Conservation (phyloP, 1,140 invertebrate genomes). For the Euwallacea similis region DNA sequence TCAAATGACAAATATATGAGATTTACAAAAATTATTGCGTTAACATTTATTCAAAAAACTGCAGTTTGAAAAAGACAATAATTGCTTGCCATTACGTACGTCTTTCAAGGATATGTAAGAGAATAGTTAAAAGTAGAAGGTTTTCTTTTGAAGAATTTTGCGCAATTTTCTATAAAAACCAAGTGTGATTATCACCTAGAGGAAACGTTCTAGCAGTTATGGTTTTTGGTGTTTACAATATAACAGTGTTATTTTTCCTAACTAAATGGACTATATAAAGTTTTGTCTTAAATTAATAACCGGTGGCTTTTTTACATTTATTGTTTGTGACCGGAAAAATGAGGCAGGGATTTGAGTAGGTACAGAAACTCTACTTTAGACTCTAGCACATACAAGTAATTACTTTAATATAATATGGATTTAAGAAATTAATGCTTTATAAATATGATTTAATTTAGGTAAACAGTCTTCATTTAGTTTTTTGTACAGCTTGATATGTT, state of each 20-base stretch:
- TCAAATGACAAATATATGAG: slow-evolving; percentile 13
- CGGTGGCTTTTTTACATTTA: neutral
- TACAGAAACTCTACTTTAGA: neutral
- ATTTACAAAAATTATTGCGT: slow-evolving; percentile 33
- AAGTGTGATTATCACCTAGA: neutral
- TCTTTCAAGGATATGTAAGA: neutral
- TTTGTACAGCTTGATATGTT: slow-evolving; percentile 33
- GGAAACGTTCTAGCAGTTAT: neutral
- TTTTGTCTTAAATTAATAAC: neutral
- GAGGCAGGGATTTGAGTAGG: slow-evolving; percentile 1
- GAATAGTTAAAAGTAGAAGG: neutral
- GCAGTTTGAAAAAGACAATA: slow-evolving; percentile 1
- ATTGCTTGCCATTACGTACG: slow-evolving; percentile 2
- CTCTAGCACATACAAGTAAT: too few relatives aligned
- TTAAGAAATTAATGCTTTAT: neutral
- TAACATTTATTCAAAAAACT: slow-evolving; percentile 18
- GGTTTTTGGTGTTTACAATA: neutral
- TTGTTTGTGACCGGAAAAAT: neutral
- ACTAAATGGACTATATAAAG: neutral
- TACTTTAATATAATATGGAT: neutral
- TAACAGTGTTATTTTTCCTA: neutral
- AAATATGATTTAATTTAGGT: slow-evolving; percentile 22
- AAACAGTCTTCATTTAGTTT: slow-evolving; percentile 25
- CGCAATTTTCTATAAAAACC: neutral
- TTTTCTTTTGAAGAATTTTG: neutral